phyloP scores from a whole-genome alignment of 2,888 invertebrate genomes.

The Drosophila fungiperda region DNA sequence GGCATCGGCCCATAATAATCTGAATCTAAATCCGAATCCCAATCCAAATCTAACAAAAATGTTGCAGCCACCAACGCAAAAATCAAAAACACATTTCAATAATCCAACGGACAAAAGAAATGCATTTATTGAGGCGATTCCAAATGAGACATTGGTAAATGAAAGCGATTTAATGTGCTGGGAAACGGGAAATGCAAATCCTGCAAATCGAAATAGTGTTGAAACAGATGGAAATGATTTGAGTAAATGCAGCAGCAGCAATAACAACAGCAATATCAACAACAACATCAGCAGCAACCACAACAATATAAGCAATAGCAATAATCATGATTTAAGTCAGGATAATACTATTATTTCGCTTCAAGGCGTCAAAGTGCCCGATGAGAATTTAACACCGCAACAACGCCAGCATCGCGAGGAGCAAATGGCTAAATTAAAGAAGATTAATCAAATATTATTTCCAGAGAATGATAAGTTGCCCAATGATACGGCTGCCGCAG shows the following conservation, averaged over 20 bases:
- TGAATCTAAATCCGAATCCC: constrained; percentile 17
- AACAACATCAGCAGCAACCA: not conserved
- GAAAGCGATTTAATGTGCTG: constrained; percentile 86
- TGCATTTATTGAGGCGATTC: constrained; percentile 50
- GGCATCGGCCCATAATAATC: constrained; percentile 32
- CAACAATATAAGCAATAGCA: constrained; percentile 49
- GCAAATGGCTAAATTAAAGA: constrained; percentile 93
- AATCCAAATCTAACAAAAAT: constrained; percentile 43
- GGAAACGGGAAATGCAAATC: constrained; percentile 86
- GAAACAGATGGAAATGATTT: constrained; percentile 39
- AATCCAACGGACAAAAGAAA: constrained; percentile 48
- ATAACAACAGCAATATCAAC: constrained; percentile 14
- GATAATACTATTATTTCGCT: constrained; percentile 87
- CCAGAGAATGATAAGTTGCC: constrained; percentile 88
- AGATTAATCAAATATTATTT: constrained; percentile 97
- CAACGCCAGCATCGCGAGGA: constrained; percentile 97
- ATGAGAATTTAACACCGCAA: constrained; percentile 98
- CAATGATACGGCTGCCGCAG: constrained; percentile 36
- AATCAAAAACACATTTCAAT: constrained; percentile 45
- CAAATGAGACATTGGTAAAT: constrained; percentile 41
- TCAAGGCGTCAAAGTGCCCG: constrained; percentile 95
- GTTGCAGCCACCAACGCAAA: constrained; percentile 46
- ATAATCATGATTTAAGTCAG: constrained; percentile 40
- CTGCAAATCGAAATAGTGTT: constrained; percentile 70
- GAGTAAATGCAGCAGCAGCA: constrained; percentile 3